phyloP scores from a whole-genome alignment of 2,113 vertebrate species.

The Girardinichthys multiradiatus region DNA sequence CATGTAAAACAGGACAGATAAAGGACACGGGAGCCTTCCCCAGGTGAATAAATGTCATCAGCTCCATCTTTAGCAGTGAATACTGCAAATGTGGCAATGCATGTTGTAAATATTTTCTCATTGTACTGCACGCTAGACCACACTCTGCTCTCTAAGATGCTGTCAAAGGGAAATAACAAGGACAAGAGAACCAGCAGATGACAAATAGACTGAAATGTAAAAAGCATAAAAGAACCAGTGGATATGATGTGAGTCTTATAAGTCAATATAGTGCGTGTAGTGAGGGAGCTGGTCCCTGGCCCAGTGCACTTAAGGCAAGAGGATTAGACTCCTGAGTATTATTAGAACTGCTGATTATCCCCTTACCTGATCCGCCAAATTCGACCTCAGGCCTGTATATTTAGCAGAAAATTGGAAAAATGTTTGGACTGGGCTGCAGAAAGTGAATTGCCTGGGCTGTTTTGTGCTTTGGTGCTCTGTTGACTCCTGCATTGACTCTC shows the following conservation, averaged over 20 bases:
- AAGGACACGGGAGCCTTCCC: constrained; percentile 15
- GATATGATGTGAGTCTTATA: constrained; percentile 48
- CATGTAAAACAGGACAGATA: constrained; percentile 25
- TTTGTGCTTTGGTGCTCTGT: constrained; percentile 32
- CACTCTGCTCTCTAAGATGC: constrained; percentile 11
- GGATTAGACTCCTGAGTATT: constrained; percentile 87
- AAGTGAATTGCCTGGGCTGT: constrained; percentile 53
- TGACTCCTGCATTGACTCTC: constrained; percentile 39
- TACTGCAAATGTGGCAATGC: constrained; percentile 14
- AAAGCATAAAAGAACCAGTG: background rate
- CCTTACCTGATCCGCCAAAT: constrained; percentile 78
- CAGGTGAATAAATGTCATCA: constrained; percentile 35
- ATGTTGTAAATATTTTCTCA: constrained; percentile 11
- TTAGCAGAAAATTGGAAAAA: constrained; percentile 59
- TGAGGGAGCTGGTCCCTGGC: constrained; percentile 68
- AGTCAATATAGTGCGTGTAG: constrained; percentile 48
- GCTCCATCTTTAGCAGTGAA: constrained; percentile 12
- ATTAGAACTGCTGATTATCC: constrained; percentile 85
- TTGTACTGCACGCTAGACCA: constrained; percentile 2
- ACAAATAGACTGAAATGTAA: constrained; percentile 20
- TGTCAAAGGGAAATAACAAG: constrained; percentile 15
- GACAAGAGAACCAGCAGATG: background rate
- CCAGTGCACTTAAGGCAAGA: constrained; percentile 82
- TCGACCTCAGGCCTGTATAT: constrained; percentile 70
- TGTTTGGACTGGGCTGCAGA: constrained; percentile 50